Conservation (phyloP, 1,140 invertebrate genomes). For the Zophobas morio region DNA sequence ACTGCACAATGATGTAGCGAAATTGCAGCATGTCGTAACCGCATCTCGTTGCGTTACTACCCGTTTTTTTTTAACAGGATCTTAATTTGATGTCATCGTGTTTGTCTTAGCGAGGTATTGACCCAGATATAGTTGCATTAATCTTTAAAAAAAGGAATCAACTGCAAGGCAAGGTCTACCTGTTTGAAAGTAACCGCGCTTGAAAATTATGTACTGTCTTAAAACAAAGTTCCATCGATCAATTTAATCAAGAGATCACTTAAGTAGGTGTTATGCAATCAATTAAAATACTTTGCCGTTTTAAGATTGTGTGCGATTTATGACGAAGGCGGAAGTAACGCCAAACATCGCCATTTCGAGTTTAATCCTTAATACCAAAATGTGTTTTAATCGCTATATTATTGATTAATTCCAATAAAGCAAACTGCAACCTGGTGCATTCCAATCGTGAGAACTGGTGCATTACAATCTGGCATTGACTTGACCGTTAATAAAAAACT, state of each 20-base stretch:
- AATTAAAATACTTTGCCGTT: background rate
- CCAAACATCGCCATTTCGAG: background rate
- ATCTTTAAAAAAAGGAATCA: background rate
- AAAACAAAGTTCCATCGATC: background rate
- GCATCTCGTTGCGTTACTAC: slow-evolving; percentile 29
- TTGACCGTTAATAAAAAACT: background rate
- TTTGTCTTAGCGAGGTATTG: slow-evolving; percentile 27
- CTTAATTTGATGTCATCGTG: slow-evolving; percentile 10
- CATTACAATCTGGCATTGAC: slow-evolving; percentile 18
- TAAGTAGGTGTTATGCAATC: background rate
- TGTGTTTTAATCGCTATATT: no score
- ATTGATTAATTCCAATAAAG: no score
- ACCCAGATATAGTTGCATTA: slow-evolving; percentile 20
- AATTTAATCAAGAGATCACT: slow-evolving; percentile 2
- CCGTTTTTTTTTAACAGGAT: slow-evolving; percentile 9
- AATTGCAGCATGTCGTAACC: slow-evolving; percentile 16
- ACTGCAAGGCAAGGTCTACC: slow-evolving; percentile 17
- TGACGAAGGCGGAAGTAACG: slow-evolving; percentile 6
- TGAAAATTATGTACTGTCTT: no score
- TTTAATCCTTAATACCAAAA: no score
- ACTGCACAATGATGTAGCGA: slow-evolving; percentile 22
- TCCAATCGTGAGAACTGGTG: background rate
- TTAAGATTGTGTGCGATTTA: background rate
- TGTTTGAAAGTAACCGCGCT: slow-evolving; percentile 18
- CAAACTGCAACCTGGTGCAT: background rate